phyloP scores from a whole-genome alignment of 2,888 invertebrate genomes.

The Zaprionus obscuricornis region DNA sequence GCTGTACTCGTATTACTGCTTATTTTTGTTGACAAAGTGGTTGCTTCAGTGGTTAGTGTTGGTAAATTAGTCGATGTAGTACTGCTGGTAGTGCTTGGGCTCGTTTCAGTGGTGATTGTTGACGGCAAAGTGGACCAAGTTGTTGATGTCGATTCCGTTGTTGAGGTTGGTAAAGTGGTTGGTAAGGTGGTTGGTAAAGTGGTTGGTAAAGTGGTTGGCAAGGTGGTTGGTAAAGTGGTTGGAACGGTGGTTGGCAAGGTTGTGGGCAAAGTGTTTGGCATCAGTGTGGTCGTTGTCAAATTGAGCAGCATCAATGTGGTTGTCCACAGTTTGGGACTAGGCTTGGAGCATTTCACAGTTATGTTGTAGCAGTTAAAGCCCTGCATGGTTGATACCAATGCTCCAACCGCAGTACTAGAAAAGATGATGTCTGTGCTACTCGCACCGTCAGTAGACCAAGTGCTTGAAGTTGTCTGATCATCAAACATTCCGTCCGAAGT shows the following conservation, averaged over 20 bases:
- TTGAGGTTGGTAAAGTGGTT: conserved; percentile 9
- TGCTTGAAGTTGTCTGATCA: conserved; percentile 41
- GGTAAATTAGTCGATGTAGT: too few relatives aligned
- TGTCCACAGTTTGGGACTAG: conserved; percentile 61
- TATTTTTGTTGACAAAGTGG: too few relatives aligned
- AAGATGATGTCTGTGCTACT: conserved; percentile 61
- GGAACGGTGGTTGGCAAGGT: conserved; percentile 15
- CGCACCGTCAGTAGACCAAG: conserved; percentile 29
- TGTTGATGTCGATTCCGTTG: conserved; percentile 16
- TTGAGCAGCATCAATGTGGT: conserved; percentile 82
- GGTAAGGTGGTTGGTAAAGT: conserved; percentile 17
- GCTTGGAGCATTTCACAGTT: conserved; percentile 79
- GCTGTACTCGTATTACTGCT: too few relatives aligned
- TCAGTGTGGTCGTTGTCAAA: conserved; percentile 78
- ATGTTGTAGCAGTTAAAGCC: conserved; percentile 80
- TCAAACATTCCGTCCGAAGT: conserved; percentile 44
- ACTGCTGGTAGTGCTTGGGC: conserved; percentile 14
- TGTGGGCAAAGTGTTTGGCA: conserved; percentile 37
- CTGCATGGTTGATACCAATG: conserved; percentile 49
- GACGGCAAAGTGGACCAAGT: conserved; percentile 1
- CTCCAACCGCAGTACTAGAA: conserved; percentile 58
- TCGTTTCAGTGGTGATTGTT: conserved; percentile 28
- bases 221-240: conserved; percentile 21
- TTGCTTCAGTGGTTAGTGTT: conserved; percentile 39
- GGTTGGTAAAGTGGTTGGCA: conserved; percentile 38